Percentiles rank a stretch among this genome's conserved stretches.
These are phyloP conservation scores for Polydrusus tereticollis DNA, from an alignment of 2,888 invertebrate species.

Conservation along the genomic window DNA sequence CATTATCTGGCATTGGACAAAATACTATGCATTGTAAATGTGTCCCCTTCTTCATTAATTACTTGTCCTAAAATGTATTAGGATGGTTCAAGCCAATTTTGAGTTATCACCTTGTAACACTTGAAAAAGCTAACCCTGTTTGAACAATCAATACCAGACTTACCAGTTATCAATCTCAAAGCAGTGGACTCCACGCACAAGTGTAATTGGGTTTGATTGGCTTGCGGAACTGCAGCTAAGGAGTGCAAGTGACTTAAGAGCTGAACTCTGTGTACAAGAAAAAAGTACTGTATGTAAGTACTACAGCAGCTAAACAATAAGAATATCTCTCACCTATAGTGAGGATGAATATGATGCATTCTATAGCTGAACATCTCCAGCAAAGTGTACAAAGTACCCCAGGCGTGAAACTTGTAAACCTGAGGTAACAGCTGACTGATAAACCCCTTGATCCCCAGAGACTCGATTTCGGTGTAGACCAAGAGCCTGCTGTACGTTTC, in stretches of 20 bases:
- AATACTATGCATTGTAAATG: no score
- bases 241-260: constrained; percentile 92
- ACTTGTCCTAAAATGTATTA: no score
- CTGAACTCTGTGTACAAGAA: constrained; percentile 82
- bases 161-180: constrained; percentile 64
- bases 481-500: constrained; percentile 94
- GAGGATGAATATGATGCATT: constrained; percentile 96
- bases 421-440: constrained; percentile 93
- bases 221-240: constrained; percentile 90
- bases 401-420: constrained; percentile 86
- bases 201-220: constrained; percentile 95
- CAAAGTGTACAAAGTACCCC: constrained; percentile 95
- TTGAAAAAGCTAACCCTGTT: neutral
- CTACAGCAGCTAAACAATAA: no score
- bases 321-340: constrained; percentile 77
- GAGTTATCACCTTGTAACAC: no score
- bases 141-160: constrained; percentile 10
- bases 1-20: no score
- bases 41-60: no score
- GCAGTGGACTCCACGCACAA: constrained; percentile 74
- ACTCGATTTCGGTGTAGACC: constrained; percentile 97
- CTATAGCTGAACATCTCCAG: constrained; percentile 97
- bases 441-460: constrained; percentile 96
- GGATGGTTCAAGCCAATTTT: no score
- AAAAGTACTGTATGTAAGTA: no score